These are phyloP conservation scores for Ceraclea dissimilis DNA, from an alignment of 2,888 invertebrate species.

Conservation along the genomic window DNA sequence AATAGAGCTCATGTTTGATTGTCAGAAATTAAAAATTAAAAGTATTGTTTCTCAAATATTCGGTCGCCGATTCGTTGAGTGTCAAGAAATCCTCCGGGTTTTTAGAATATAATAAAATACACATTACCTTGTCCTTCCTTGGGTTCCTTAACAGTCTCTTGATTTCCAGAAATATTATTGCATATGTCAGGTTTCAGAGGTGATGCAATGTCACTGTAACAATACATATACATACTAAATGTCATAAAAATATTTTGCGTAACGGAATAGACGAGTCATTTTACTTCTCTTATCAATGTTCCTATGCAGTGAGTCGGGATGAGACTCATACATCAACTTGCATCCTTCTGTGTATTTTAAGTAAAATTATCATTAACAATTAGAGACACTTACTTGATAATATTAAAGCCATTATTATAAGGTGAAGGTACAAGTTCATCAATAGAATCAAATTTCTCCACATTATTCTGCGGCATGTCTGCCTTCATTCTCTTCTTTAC, in stretches of 20 bases:
- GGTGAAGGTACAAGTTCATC: background rate
- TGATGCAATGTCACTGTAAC: background rate
- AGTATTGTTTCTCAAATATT: too few species aligned
- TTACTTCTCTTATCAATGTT: too few species aligned
- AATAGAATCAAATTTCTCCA: background rate
- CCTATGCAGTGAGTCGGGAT: too few species aligned
- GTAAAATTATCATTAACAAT: too few species aligned
- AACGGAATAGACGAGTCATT: too few species aligned
- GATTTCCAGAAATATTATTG: constrained; percentile 2
- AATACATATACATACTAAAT: background rate
- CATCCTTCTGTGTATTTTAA: too few species aligned
- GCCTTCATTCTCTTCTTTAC: constrained; percentile 1
- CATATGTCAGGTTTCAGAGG: constrained; percentile 4
- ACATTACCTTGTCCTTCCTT: constrained; percentile 1
- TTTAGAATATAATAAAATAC: too few species aligned
- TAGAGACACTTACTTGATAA: background rate
- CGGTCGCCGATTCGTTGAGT: too few species aligned
- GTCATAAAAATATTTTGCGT: background rate
- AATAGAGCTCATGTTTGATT: too few species aligned
- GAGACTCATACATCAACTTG: too few species aligned
- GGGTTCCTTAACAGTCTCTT: constrained; percentile 1
- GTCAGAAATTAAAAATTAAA: too few species aligned
- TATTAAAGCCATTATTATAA: background rate
- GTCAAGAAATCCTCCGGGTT: too few species aligned
- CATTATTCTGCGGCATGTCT: background rate